Evolutionary conservation across 2,113 vertebrate genomes (phyloP), one percentile per base, ranked within the genome.

Genomic region (Ochotona curzoniae): DNA sequence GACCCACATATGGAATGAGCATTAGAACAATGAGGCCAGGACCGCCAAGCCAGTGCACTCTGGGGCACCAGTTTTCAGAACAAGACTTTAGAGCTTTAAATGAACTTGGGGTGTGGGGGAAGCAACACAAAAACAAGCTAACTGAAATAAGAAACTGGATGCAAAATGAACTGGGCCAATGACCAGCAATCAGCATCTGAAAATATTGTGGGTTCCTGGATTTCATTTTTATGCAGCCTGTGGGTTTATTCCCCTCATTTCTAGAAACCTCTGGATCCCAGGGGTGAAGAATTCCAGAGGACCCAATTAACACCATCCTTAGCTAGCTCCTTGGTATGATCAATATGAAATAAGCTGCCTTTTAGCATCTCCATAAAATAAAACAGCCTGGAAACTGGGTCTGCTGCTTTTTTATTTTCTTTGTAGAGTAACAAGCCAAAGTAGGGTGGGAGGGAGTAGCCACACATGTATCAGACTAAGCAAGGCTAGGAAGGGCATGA

Each of bases 1-100:
- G 98, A 98, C 97, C 98, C 97, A 98, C 98, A 98, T 98, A 98
- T 97, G 97, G 98, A 98, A 98, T 98, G 97, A 98, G 98, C 95
- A 92, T 94, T 96, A 96, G 97, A 98, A 98, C 98, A 98, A 98
- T 98, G 97, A 97, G 98, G 95, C 96, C 98, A 97, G 97, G 97
- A 96, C 97, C 96, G 97, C 96, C 96, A 96, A 97, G 96, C 96
- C 91, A 95, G 95, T 96, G 97, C 96, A 97, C 97, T 97, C 95
- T 97, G 95, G 96, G 97, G 97, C 97, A 98, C 97, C 97, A 97
- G 96, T 97, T 98, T 97, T 98, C 97, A 97, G 97, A 98, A 97
- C 96, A 92, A 93, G 95, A 83, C 95, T 97, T 97, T 96, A 93
- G 90, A 95, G 97, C 97, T 97, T 94, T 96, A 88, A 90, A 97